Conservation (phyloP, 1,140 invertebrate species). For the Daktulosphaira vitifoliae region DNA sequence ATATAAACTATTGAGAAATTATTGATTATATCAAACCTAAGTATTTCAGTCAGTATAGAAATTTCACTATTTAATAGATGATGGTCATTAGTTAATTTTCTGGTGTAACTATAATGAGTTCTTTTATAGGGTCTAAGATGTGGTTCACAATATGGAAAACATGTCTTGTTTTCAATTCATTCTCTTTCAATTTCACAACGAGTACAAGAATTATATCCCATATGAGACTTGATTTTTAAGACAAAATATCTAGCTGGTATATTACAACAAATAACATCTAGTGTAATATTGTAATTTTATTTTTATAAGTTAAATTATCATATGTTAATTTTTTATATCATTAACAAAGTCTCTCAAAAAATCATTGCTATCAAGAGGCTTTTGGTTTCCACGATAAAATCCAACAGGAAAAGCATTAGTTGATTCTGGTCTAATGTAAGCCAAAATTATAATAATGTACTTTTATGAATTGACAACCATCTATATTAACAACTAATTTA, state of each 20-base stretch:
- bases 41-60: not conserved
- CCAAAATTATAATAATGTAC: too few species aligned
- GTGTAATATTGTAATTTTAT: slow-evolving; percentile 18
- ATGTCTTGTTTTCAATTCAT: not conserved
- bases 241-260: slow-evolving; percentile 38
- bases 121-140: not conserved
- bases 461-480: slow-evolving; percentile 6
- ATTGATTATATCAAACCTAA: slow-evolving; percentile 40
- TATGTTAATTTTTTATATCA: slow-evolving; percentile 34
- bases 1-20: slow-evolving; percentile 40
- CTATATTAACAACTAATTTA: not conserved
- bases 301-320: slow-evolving; percentile 32
- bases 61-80: slow-evolving; percentile 1
- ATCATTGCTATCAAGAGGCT: slow-evolving; percentile 35
- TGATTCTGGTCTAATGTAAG: too few species aligned
- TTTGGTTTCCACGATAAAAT: slow-evolving; percentile 38
- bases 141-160: too few species aligned
- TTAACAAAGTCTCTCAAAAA: slow-evolving; percentile 37
- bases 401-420: slow-evolving; percentile 31
- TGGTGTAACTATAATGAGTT: not conserved
- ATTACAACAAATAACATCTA: slow-evolving; percentile 39
- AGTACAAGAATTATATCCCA: slow-evolving; percentile 37
- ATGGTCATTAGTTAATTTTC: not conserved
- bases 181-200: slow-evolving; percentile 36
- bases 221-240: too few species aligned